phyloP scores from a whole-genome alignment of 2,888 invertebrate species.

The Cremastinae sp. region DNA sequence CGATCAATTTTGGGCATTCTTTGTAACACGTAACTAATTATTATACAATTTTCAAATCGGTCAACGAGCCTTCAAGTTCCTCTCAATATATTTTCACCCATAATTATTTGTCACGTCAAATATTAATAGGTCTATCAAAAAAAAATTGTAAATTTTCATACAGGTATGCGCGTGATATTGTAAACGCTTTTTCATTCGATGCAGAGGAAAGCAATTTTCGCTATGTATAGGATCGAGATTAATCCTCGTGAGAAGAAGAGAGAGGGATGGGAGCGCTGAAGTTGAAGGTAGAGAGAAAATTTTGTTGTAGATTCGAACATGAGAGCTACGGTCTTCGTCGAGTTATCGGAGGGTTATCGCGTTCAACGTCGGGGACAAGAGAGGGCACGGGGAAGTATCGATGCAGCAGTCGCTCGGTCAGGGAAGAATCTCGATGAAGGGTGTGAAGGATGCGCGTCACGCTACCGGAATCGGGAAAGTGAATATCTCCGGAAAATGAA shows the following conservation, averaged over 20 bases:
- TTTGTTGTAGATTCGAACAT: slow-evolving; percentile 55
- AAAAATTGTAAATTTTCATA: too few relatives aligned
- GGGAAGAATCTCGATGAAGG: slow-evolving; percentile 16
- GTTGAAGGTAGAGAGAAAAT: slow-evolving; percentile 31
- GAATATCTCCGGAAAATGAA: slow-evolving; percentile 68
- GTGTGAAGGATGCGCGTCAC: slow-evolving; percentile 39
- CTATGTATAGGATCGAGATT: slow-evolving; percentile 18
- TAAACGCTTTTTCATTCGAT: neutral
- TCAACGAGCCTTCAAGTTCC: too few relatives aligned
- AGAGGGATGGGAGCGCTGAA: neutral
- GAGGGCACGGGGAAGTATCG: slow-evolving; percentile 41
- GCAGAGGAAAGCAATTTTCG: slow-evolving; percentile 22
- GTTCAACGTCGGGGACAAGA: slow-evolving; percentile 40
- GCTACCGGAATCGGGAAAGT: slow-evolving; percentile 59
- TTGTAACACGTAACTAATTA: neutral
- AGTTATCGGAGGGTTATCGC: slow-evolving; percentile 61
- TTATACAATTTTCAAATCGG: too few relatives aligned
- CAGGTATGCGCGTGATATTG: too few relatives aligned
- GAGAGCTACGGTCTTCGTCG: slow-evolving; percentile 61
- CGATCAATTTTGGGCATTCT: too few relatives aligned
- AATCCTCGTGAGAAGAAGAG: slow-evolving; percentile 15
- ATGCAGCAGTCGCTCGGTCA: slow-evolving; percentile 17
- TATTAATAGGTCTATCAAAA: too few relatives aligned
- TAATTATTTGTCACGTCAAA: too few relatives aligned
- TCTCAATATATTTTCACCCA: too few relatives aligned